Base-by-base conservation (phyloP, 2,113 vertebrate genomes). In the Erinaceus europaeus region DNA sequence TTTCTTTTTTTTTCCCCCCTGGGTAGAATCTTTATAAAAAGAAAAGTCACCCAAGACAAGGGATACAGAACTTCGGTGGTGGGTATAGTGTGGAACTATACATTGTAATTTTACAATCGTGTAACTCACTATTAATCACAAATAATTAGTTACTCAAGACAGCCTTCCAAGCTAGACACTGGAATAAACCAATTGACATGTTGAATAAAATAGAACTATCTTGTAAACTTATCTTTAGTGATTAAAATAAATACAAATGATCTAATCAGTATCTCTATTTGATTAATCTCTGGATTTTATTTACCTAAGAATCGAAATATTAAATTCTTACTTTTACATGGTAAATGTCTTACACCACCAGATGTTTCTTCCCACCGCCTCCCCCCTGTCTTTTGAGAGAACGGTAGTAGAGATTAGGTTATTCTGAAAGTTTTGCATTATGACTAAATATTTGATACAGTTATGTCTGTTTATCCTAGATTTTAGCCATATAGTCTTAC, bases 271-370 rank as follows among this genome's bases (percentile, higher is more conserved):
- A 64, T 25, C n/a, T 71, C 59, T 79, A n/a, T 67, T 61, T 0
- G 80, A 67, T 85, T 73, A 68, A 83, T 10, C 21, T 76, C 42
- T 90, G 34, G 44, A 57, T 90, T 84, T 82, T 86, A 50, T 57
- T 86, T 90, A 53, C 42, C 44, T 61, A 23, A 55, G 62, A 57
- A 14, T 75, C 44, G 17, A 50, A 84, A 44, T 81, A 46, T 46
- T 71, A 78, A 52, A 20, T 42, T 59, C 36, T n/a, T n/a, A n/a
- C n/a, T n/a, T 57, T 67, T 64, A 23, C 77, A 23, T 83, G 29
- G 50, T 75, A 48, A 53, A 53, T 53, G 18, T n/a, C n/a, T n/a
- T n/a, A n/a, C n/a, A n/a, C n/a, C n/a, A 15, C 52, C 52, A 7
- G 18, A 7, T 53, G 53, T 57, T 27, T n/a, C n/a, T 57, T 57